Conservation (phyloP, 2,113 vertebrate species). For the Lepus timidus region DNA sequence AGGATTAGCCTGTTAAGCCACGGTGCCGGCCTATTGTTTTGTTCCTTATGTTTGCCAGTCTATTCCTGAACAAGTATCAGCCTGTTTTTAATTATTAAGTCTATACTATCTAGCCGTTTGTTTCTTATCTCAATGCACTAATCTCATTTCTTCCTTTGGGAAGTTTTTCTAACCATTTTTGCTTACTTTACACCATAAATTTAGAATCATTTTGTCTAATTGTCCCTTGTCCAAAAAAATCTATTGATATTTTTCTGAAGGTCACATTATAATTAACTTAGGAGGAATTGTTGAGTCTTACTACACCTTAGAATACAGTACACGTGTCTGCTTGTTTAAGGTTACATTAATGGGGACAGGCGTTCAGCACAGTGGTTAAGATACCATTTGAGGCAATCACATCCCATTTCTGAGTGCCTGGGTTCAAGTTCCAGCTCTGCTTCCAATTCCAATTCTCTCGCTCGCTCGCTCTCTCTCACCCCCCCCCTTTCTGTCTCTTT, state of each 20-base stretch:
- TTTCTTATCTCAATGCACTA: not conserved
- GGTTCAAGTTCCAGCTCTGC: too few relatives aligned
- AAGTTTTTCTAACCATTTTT: conserved; percentile 31
- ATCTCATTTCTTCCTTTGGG: conserved; percentile 12
- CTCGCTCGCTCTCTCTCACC: too few relatives aligned
- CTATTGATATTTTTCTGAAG: not conserved
- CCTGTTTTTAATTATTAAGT: not conserved
- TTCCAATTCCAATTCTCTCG: too few relatives aligned
- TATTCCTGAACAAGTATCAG: not conserved
- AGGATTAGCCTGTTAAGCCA: too few relatives aligned
- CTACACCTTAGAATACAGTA: not conserved
- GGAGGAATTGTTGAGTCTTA: not conserved
- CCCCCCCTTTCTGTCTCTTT: too few relatives aligned
- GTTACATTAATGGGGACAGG: too few relatives aligned
- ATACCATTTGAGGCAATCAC: too few relatives aligned
- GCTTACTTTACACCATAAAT: not conserved
- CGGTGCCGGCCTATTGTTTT: not conserved
- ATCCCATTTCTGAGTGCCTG: too few relatives aligned
- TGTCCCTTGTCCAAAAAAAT: not conserved
- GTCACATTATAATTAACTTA: not conserved
- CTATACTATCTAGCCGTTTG: not conserved
- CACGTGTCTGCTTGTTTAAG: not conserved
- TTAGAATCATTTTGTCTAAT: conserved; percentile 5
- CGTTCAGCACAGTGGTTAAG: too few relatives aligned
- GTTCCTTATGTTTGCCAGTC: not conserved